phyloP scores from a whole-genome alignment of 1,140 invertebrate species.

The Dendrolimus punctatus region DNA sequence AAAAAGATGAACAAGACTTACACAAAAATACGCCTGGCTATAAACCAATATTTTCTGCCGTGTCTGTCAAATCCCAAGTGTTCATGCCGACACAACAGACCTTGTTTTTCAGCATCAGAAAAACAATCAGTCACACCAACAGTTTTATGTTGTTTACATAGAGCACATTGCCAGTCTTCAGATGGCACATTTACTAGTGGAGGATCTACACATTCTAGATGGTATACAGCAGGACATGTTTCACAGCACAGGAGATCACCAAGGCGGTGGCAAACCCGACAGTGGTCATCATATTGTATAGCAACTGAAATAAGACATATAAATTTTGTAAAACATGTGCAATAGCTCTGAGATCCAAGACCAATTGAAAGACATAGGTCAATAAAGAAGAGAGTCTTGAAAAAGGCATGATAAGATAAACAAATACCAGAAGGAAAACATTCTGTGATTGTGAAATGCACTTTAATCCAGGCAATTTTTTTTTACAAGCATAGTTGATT shows the following conservation, averaged over 20 bases:
- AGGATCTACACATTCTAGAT: constrained; percentile 96
- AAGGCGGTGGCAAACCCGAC: constrained; percentile 93
- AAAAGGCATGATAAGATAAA: too few relatives aligned
- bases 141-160: constrained; percentile 93
- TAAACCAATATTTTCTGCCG: constrained; percentile 97
- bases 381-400: too few relatives aligned
- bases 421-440: too few relatives aligned
- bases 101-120: constrained; percentile 92
- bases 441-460: too few relatives aligned
- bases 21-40: constrained; percentile 93
- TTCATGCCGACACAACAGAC: constrained; percentile 92
- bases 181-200: constrained; percentile 93
- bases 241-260: constrained; percentile 97
- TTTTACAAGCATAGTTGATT: too few relatives aligned
- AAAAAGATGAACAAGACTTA: constrained; percentile 72
- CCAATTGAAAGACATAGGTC: too few relatives aligned
- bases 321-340: too few relatives aligned
- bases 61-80: constrained; percentile 95
- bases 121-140: constrained; percentile 94
- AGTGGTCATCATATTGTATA: constrained; percentile 96
- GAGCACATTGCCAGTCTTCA: constrained; percentile 96
- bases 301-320: constrained; percentile 77
- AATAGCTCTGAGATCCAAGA: too few relatives aligned
- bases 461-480: too few relatives aligned
- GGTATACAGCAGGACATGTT: constrained; percentile 96